Evolutionary conservation across 2,888 invertebrate genomes (phyloP).

Genomic region (Mimachlamys varia): DNA sequence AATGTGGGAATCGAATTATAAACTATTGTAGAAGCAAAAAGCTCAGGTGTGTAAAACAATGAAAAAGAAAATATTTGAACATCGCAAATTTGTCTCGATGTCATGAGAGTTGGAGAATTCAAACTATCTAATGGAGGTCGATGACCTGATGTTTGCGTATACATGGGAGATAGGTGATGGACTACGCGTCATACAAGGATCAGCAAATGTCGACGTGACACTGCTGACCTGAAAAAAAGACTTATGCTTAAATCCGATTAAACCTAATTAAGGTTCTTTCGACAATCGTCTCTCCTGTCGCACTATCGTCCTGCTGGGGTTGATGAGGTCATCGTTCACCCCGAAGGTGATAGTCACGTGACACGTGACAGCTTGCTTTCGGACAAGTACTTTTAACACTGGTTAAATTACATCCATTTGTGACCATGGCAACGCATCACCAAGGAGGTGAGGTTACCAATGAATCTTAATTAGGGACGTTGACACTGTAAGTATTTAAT

Average conservation of each 20-base stretch:
- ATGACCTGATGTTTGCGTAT: too few species aligned
- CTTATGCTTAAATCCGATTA: not conserved
- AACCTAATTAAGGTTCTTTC: not conserved
- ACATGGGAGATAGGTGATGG: too few species aligned
- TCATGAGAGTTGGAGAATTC: too few species aligned
- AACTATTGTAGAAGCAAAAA: too few species aligned
- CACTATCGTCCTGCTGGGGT: not conserved
- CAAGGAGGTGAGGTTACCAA: not conserved
- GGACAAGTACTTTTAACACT: not conserved
- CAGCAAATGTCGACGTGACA: too few species aligned
- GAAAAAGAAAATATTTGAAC: too few species aligned
- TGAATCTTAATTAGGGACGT: not conserved
- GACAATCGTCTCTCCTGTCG: not conserved
- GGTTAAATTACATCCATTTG: not conserved
- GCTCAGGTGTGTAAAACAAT: too few species aligned
- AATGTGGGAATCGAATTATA: too few species aligned
- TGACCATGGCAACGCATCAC: not conserved
- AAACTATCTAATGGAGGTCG: too few species aligned
- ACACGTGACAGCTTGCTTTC: not conserved
- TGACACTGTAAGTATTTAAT: not conserved
- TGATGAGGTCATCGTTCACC: not conserved
- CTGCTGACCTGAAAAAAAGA: too few species aligned
- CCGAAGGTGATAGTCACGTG: not conserved
- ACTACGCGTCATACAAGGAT: too few species aligned
- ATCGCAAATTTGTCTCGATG: too few species aligned